phyloP scores from a whole-genome alignment of 2,797 vertebrate species.

The Euthynnus affinis region DNA sequence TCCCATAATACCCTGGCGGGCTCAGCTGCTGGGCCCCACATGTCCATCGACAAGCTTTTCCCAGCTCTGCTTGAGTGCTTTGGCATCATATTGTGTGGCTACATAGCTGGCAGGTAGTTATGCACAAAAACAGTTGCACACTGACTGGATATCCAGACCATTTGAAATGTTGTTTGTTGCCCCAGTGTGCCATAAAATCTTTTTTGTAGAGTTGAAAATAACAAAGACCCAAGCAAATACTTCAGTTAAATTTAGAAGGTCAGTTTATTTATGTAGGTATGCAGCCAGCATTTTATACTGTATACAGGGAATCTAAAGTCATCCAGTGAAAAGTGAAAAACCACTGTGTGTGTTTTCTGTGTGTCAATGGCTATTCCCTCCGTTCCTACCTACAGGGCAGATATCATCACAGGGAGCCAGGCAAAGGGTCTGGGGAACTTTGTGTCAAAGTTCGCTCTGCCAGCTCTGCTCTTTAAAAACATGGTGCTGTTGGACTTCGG shows the following conservation, averaged over 20 bases:
- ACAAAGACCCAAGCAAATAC: not conserved
- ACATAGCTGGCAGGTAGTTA: slow-evolving; percentile 89
- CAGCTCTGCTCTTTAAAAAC: slow-evolving; percentile 96
- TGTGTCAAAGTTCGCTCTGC: slow-evolving; percentile 96
- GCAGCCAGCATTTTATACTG: not conserved
- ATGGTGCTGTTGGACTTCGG: slow-evolving; percentile 97
- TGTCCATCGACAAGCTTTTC: slow-evolving; percentile 96
- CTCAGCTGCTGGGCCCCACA: slow-evolving; percentile 82
- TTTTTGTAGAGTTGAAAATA: not conserved
- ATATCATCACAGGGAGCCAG: slow-evolving; percentile 92
- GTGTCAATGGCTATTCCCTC: not conserved
- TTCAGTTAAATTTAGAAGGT: not conserved
- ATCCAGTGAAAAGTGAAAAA: not conserved
- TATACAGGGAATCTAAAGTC: not conserved
- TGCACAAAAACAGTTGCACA: not conserved
- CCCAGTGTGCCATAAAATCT: no score
- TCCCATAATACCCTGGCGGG: slow-evolving; percentile 60
- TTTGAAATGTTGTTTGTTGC: not conserved
- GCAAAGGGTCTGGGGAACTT: slow-evolving; percentile 96
- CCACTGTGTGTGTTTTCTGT: not conserved
- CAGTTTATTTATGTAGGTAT: not conserved
- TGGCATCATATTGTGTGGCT: slow-evolving; percentile 96
- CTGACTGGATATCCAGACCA: not conserved
- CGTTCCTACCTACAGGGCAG: slow-evolving; percentile 74
- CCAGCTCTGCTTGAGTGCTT: slow-evolving; percentile 97